phyloP scores from a whole-genome alignment of 30 jellyfish, hydroid and myxozoan species.

The Euphysa ruthae region DNA sequence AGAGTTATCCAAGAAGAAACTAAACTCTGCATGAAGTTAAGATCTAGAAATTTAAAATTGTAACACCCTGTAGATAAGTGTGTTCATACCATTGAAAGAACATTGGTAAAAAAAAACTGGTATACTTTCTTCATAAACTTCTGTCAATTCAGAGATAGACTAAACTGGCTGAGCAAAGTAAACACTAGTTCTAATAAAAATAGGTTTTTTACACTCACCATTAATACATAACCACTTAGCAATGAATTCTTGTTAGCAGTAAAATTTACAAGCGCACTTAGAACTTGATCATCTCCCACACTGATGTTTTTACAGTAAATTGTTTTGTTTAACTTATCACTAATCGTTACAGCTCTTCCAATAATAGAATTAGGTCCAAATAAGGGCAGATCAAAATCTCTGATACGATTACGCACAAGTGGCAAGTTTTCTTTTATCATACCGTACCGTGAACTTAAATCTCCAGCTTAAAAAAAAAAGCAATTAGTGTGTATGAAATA shows the following conservation, averaged over 20 bases:
- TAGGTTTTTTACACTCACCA: constrained; percentile 12
- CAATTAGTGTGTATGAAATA: no score
- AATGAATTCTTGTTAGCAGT: not conserved
- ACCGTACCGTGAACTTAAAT: constrained; percentile 83
- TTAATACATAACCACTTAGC: not conserved
- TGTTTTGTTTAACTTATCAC: constrained; percentile 42
- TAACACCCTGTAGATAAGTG: no score
- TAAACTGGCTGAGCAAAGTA: no score
- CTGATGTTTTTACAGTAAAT: constrained; percentile 67
- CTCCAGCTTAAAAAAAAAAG: no score
- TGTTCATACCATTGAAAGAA: no score
- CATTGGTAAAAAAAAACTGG: no score
- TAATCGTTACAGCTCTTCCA: constrained; percentile 68
- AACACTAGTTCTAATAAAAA: no score
- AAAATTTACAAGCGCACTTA: not conserved
- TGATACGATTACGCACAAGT: not conserved
- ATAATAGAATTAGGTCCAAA: constrained; percentile 56
- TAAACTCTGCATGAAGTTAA: no score
- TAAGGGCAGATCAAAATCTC: constrained; percentile 51
- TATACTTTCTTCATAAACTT: no score
- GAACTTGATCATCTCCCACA: constrained; percentile 3
- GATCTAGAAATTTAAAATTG: no score
- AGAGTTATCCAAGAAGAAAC: no score
- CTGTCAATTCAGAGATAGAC: no score
- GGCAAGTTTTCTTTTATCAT: constrained; percentile 25